Conservation (phyloP, 2,888 invertebrate species). For the Mantis religiosa region DNA sequence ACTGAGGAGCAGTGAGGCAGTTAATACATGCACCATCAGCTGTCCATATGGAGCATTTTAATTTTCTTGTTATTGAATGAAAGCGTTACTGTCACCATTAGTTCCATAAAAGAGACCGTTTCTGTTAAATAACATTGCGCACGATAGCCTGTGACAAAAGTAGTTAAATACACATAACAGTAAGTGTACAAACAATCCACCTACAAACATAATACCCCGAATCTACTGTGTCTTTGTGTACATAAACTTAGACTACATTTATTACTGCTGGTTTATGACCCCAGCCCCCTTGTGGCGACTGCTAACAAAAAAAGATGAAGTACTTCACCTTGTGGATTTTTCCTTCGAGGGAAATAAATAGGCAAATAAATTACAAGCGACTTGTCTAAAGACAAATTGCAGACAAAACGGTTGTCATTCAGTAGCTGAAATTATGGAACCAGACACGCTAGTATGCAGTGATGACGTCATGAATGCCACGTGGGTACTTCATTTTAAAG, state of each 20-base stretch:
- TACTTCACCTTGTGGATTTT: not conserved
- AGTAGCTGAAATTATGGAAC: not conserved
- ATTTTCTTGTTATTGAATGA: no score
- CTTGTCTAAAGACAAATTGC: not conserved
- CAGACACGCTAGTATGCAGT: not conserved
- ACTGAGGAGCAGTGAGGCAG: no score
- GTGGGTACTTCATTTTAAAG: not conserved
- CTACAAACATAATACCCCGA: not conserved
- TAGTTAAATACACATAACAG: no score
- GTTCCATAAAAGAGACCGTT: no score
- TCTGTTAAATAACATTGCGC: no score
- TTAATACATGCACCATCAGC: no score
- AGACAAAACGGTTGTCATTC: not conserved
- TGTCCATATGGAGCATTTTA: no score
- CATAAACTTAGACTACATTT: not conserved
- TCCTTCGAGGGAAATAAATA: not conserved
- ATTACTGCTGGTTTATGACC: not conserved
- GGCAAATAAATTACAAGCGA: not conserved
- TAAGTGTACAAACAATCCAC: no score
- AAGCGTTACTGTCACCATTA: no score
- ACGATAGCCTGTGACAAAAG: no score
- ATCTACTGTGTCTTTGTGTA: not conserved
- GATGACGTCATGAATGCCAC: not conserved
- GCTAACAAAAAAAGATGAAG: not conserved
- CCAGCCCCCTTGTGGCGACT: not conserved